These are phyloP conservation scores for Melieria picta DNA, from an alignment of 2,888 invertebrate genomes.

Conservation along the genomic window DNA sequence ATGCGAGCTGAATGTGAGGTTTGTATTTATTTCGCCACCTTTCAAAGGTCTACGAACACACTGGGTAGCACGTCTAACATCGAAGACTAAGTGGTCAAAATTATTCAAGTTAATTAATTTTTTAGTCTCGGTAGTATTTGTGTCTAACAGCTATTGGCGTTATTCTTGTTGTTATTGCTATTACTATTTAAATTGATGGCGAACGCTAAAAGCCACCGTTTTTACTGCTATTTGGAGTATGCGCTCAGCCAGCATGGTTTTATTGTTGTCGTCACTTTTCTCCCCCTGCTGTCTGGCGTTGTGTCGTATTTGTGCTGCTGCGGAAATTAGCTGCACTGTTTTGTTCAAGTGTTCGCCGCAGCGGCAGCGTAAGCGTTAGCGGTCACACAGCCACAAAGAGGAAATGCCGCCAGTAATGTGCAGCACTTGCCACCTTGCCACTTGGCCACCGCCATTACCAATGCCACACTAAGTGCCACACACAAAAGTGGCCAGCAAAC, in stretches of 20 bases:
- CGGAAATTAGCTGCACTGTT: slow-evolving; percentile 60
- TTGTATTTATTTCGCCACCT: no score
- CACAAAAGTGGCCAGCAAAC: slow-evolving; percentile 4
- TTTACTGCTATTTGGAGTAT: no score
- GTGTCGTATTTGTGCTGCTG: slow-evolving; percentile 33
- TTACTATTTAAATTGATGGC: slow-evolving; percentile 59
- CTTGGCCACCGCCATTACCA: slow-evolving; percentile 23
- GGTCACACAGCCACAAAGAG: neutral
- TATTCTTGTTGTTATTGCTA: slow-evolving; percentile 58
- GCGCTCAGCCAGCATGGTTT: no score
- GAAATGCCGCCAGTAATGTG: neutral
- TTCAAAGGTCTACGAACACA: no score
- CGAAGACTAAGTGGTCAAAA: no score
- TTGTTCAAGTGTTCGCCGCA: neutral
- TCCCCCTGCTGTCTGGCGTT: no score
- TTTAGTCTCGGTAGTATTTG: neutral
- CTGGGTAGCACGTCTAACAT: no score
- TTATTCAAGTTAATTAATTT: no score
- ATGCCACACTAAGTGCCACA: slow-evolving; percentile 7
- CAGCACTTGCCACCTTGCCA: no score
- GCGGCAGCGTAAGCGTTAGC: no score
- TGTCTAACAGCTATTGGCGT: slow-evolving; percentile 60
- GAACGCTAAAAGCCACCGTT: no score
- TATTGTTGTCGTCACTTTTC: slow-evolving; percentile 28
- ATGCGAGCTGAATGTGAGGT: no score